A percentile compares a stretch with the other conserved stretches of the same genome.
Evolutionary conservation across 2,888 invertebrate genomes (phyloP).

Genomic region (Micoletzkya japonica): DNA sequence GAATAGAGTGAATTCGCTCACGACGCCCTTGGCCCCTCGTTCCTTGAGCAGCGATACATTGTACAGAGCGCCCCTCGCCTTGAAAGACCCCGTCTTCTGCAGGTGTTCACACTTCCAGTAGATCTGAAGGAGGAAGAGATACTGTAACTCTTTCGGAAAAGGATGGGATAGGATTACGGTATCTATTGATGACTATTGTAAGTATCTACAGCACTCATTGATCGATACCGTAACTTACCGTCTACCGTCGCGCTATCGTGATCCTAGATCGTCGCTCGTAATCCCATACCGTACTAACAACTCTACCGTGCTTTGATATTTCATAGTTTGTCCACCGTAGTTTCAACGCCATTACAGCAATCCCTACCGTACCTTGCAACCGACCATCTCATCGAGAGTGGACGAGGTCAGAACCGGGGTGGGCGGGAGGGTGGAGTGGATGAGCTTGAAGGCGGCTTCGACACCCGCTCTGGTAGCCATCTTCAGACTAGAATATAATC

Average conservation of each 20-base stretch:
- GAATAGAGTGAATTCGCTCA: conserved; percentile 25
- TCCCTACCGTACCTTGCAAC: conserved; percentile 5
- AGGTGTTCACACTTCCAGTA: conserved; percentile 63
- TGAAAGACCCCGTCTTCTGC: conserved; percentile 65
- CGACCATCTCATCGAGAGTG: conserved; percentile 17
- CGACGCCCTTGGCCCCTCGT: conserved; percentile 36
- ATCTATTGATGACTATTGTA: not conserved
- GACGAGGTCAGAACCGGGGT: conserved; percentile 26
- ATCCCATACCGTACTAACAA: too few relatives aligned
- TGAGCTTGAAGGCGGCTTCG: not conserved
- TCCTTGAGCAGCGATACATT: conserved; percentile 46
- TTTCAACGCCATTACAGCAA: too few relatives aligned
- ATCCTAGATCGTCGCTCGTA: too few relatives aligned
- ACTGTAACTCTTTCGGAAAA: too few relatives aligned
- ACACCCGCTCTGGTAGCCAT: not conserved
- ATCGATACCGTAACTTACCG: too few relatives aligned
- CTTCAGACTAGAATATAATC: too few relatives aligned
- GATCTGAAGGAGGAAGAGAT: too few relatives aligned
- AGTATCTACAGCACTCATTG: too few relatives aligned
- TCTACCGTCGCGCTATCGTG: too few relatives aligned
- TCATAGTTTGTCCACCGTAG: too few relatives aligned
- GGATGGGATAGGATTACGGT: too few relatives aligned
- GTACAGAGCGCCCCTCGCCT: conserved; percentile 64
- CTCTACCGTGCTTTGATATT: too few relatives aligned
- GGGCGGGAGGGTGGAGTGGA: not conserved